These are phyloP conservation scores for Bombylius major DNA, from an alignment of 2,888 invertebrate species.

Conservation along the genomic window DNA sequence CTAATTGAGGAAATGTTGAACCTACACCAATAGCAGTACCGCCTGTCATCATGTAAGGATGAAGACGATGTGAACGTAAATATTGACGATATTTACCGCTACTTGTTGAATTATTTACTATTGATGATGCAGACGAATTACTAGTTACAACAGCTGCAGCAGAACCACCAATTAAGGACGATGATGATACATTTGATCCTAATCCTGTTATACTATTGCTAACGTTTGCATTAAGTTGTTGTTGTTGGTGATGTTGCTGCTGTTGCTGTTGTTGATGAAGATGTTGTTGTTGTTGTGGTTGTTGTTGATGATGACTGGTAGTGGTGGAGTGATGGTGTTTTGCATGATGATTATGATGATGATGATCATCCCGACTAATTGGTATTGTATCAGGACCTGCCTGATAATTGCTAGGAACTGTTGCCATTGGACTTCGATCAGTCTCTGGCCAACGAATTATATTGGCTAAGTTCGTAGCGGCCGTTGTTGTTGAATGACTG, in stretches of 20 bases:
- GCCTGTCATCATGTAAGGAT: constrained; percentile 42
- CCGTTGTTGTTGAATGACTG: constrained; percentile 10
- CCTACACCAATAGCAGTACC: constrained; percentile 33
- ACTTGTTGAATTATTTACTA: constrained; percentile 2
- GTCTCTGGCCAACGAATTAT: constrained; percentile 21
- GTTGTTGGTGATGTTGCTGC: constrained; percentile 12
- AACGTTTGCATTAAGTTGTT: not conserved
- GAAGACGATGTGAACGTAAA: constrained; percentile 43
- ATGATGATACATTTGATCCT: not conserved
- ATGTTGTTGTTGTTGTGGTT: constrained; percentile 11
- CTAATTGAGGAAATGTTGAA: constrained; percentile 40
- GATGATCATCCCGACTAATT: constrained; percentile 11
- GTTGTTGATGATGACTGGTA: constrained; percentile 3
- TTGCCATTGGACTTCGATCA: constrained; percentile 37
- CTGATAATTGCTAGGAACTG: constrained; percentile 39
- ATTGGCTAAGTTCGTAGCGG: constrained; percentile 16
- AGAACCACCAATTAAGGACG: not conserved
- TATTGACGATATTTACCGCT: constrained; percentile 47
- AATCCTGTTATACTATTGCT: constrained; percentile 2
- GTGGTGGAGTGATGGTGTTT: not conserved
- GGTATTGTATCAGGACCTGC: constrained; percentile 31
- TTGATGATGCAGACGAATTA: constrained; percentile 3
- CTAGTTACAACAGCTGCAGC: not conserved
- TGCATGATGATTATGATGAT: constrained; percentile 2
- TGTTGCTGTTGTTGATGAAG: constrained; percentile 12